Evolutionary conservation across 2,888 invertebrate species (phyloP), one percentile per base, ranked within the genome.

Genomic region (Spialia ferax): DNA sequence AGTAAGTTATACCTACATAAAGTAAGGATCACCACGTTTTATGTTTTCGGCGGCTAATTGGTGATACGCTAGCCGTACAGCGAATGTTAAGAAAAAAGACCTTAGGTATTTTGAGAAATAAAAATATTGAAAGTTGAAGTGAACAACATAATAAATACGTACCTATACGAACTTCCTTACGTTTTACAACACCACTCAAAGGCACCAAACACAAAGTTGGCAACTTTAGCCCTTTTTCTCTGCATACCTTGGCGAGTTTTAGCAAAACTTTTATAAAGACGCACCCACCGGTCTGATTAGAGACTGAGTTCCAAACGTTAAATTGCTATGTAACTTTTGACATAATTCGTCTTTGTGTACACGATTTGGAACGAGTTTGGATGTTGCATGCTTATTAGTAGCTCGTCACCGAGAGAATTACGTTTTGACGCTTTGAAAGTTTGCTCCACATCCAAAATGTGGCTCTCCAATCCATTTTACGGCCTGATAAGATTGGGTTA

Each of bases 271-370:
- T 32, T 42, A 59, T 59, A 60, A 66, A 66, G 52, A 45, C 55
- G 52, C 50, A 65, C 60, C 66, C 60, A 66, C 29, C 26, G 50
- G 22, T 22, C 60, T 66, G 66, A 66, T 66, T 66, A 66, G 60
- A 60, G 66, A 54, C 66, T 20, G 54, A 66, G 66, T 32, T 61
- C 60, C 45, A 45, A 54, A 66, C 60, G 60, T 22, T 66, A 61
- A 66, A 66, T 66, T 66, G 66, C 66, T 42, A 54, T 32, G 66
- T 66, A 66, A 66, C 66, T 66, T 66, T 66, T 66, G 66, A 66
- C 60, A 45, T 66, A 61, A 66, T 61, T 66, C 60, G 66, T 55
- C 60, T 66, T 61, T 66, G 66, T 65, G 64, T 66, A 61, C 60
- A 54, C 54, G 54, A 55, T 66, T 66, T 66, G 18, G 60, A 59